phyloP scores from a whole-genome alignment of 2,888 invertebrate genomes.

The Tetranychus truncatus region DNA sequence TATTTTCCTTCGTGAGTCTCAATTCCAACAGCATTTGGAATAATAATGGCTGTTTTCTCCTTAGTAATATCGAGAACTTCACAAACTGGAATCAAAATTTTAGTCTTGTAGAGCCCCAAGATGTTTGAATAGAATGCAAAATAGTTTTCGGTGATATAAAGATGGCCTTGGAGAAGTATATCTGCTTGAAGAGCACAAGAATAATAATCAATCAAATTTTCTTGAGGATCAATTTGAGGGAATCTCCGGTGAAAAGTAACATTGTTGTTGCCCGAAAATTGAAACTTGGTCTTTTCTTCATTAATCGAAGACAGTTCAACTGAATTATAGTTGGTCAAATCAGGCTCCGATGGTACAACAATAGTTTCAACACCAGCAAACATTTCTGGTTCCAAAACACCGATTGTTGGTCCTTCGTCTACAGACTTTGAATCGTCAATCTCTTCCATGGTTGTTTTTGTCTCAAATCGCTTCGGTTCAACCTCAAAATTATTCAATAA shows the following conservation, averaged over 20 bases:
- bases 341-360: not conserved
- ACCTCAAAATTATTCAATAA: too few species aligned
- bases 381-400: not conserved
- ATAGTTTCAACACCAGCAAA: not conserved
- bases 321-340: not conserved
- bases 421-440: too few species aligned
- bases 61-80: constrained; percentile 71
- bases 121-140: constrained; percentile 95
- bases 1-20: constrained; percentile 61
- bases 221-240: constrained; percentile 23
- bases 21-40: constrained; percentile 81
- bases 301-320: not conserved
- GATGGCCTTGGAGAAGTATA: constrained; percentile 79
- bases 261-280: not conserved
- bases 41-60: constrained; percentile 78
- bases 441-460: too few species aligned
- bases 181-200: constrained; percentile 91
- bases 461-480: too few species aligned
- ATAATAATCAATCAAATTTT: constrained; percentile 42
- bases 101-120: constrained; percentile 77
- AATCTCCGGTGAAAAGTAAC: constrained; percentile 26
- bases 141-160: constrained; percentile 86
- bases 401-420: not conserved
- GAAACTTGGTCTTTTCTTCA: not conserved
- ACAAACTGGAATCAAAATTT: constrained; percentile 63